Conservation (phyloP, 2,113 vertebrate genomes). For the Perca flavescens region DNA sequence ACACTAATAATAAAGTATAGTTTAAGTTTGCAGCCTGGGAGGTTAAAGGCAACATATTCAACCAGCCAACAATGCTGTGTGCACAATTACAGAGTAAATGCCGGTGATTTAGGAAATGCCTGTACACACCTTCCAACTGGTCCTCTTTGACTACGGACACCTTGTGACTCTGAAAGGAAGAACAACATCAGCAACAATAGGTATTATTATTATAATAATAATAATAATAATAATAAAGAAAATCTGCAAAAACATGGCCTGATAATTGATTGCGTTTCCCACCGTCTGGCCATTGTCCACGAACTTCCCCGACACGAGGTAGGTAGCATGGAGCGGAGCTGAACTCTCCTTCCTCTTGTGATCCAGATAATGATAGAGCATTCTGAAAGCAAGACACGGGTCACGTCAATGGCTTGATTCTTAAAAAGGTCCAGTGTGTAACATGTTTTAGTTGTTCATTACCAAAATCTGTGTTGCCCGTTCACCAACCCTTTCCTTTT, state of each 20-base stretch:
- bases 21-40: neutral
- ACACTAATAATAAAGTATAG: neutral
- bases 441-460: too few relatives aligned
- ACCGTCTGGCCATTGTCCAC: conserved; percentile 88
- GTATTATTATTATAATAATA: too few relatives aligned
- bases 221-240: too few relatives aligned
- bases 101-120: neutral
- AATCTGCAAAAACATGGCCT: neutral
- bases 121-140: conserved; percentile 89
- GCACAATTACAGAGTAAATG: neutral
- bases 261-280: conserved; percentile 55
- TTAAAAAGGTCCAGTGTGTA: too few relatives aligned
- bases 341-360: conserved; percentile 92
- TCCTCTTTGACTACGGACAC: conserved; percentile 96
- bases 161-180: conserved; percentile 91
- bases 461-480: too few relatives aligned
- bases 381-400: conserved; percentile 81
- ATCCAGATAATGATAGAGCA: conserved; percentile 96
- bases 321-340: conserved; percentile 92
- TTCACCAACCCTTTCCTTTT: too few relatives aligned
- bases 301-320: conserved; percentile 91
- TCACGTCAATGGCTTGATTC: neutral
- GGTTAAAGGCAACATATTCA: neutral
- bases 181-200: neutral
- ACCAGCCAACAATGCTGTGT: neutral